Evolutionary conservation across 1,140 invertebrate genomes (phyloP).

Genomic region (Hestina assimilis): DNA sequence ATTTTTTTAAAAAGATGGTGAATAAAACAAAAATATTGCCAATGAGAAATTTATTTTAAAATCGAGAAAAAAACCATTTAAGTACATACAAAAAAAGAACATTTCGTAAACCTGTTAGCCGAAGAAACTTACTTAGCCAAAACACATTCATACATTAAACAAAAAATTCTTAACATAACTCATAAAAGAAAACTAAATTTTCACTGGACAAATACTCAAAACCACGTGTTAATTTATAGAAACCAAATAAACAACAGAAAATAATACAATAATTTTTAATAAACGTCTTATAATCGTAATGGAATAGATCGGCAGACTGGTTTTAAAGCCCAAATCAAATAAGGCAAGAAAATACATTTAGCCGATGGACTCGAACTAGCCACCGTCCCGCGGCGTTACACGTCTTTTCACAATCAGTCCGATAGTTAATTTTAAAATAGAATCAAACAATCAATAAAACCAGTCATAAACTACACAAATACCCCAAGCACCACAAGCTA

Average conservation of each 20-base stretch:
- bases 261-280: slow-evolving; percentile 22
- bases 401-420: slow-evolving; percentile 14
- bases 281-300: slow-evolving; percentile 24
- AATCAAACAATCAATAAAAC: slow-evolving; percentile 37
- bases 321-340: slow-evolving; percentile 26
- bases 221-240: slow-evolving; percentile 1
- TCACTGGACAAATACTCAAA: background rate
- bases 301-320: slow-evolving; percentile 38
- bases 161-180: slow-evolving; percentile 15
- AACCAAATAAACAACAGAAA: slow-evolving; percentile 26
- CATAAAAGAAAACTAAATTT: slow-evolving; percentile 14
- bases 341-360: slow-evolving; percentile 29
- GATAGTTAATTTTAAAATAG: background rate
- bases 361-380: slow-evolving; percentile 3
- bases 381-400: slow-evolving; percentile 11
- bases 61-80: slow-evolving; percentile 53
- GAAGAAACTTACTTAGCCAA: slow-evolving; percentile 34
- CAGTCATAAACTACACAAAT: slow-evolving; percentile 54
- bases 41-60: slow-evolving; percentile 60
- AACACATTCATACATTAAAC: slow-evolving; percentile 32
- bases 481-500: slow-evolving; percentile 70
- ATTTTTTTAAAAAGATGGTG: background rate
- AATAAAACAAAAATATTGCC: slow-evolving; percentile 47
- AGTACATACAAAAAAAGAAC: slow-evolving; percentile 58
- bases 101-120: slow-evolving; percentile 41